Percentiles rank a stretch among this genome's conserved stretches.
These are phyloP conservation scores for Rotaria magnacalcarata DNA, from an alignment of 2,888 invertebrate genomes.

Conservation along the genomic window DNA sequence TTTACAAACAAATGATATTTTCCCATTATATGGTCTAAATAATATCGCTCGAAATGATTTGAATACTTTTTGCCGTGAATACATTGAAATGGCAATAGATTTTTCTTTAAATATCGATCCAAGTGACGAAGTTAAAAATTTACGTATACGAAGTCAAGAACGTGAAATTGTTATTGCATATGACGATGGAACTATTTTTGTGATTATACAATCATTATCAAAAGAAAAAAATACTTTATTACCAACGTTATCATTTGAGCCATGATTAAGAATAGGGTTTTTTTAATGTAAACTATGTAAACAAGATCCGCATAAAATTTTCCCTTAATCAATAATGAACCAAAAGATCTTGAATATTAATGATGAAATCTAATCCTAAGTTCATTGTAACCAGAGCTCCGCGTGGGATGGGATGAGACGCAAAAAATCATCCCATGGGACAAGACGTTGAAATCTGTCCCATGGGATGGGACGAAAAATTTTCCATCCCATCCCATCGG, in stretches of 20 bases:
- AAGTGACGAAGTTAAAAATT: background rate
- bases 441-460: too few relatives aligned
- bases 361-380: too few relatives aligned
- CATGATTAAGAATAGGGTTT: background rate
- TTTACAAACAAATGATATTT: conserved; percentile 1
- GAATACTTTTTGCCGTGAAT: conserved; percentile 2
- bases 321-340: too few relatives aligned
- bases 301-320: too few relatives aligned
- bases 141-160: conserved; percentile 24
- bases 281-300: too few relatives aligned
- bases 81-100: conserved; percentile 18
- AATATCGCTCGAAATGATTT: background rate
- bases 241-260: background rate
- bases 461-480: too few relatives aligned
- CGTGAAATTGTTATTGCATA: conserved; percentile 19
- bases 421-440: too few relatives aligned
- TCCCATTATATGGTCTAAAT: conserved; percentile 16
- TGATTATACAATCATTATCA: background rate
- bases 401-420: too few relatives aligned
- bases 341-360: too few relatives aligned
- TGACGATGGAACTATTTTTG: conserved; percentile 1
- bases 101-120: conserved; percentile 9
- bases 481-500: too few relatives aligned
- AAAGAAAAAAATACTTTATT: background rate
- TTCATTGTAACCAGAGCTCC: too few relatives aligned